These are phyloP conservation scores for Megamerina dolium DNA, from an alignment of 2,888 invertebrate species.

Conservation along the genomic window DNA sequence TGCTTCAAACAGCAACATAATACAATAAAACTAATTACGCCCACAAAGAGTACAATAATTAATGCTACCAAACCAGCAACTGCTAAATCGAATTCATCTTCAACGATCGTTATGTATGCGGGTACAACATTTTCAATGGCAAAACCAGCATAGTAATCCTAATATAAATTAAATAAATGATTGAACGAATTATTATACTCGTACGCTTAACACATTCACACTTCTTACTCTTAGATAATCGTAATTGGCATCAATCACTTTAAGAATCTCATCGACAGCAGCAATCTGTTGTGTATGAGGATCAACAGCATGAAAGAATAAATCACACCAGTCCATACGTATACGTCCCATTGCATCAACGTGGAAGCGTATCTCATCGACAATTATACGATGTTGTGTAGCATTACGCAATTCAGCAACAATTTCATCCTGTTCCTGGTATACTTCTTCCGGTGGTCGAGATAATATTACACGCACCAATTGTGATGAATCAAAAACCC, in stretches of 20 bases:
- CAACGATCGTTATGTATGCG: conserved; percentile 59
- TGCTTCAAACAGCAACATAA: conserved; percentile 84
- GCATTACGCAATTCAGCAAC: conserved; percentile 68
- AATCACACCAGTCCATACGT: conserved; percentile 66
- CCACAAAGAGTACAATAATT: conserved; percentile 77
- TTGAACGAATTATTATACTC: no score
- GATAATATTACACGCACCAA: conserved; percentile 79
- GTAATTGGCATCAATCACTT: conserved; percentile 77
- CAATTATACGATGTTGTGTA: conserved; percentile 70
- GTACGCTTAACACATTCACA: not conserved
- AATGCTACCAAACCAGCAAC: conserved; percentile 79
- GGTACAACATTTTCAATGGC: conserved; percentile 71
- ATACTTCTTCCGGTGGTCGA: conserved; percentile 70
- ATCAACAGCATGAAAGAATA: conserved; percentile 69
- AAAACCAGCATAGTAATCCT: conserved; percentile 62
- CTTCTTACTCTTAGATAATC: conserved; percentile 65
- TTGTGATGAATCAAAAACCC: conserved; percentile 82
- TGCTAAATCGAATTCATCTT: conserved; percentile 79
- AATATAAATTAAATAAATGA: conserved; percentile 31
- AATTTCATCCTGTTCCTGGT: conserved; percentile 64
- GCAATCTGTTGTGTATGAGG: conserved; percentile 66
- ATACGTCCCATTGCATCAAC: conserved; percentile 55
- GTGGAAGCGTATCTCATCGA: conserved; percentile 72
- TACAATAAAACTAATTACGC: conserved; percentile 77
- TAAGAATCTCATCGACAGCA: conserved; percentile 71